Evolutionary conservation across 2,888 invertebrate genomes (phyloP).

Genomic region (Synanthedon vespiformis): DNA sequence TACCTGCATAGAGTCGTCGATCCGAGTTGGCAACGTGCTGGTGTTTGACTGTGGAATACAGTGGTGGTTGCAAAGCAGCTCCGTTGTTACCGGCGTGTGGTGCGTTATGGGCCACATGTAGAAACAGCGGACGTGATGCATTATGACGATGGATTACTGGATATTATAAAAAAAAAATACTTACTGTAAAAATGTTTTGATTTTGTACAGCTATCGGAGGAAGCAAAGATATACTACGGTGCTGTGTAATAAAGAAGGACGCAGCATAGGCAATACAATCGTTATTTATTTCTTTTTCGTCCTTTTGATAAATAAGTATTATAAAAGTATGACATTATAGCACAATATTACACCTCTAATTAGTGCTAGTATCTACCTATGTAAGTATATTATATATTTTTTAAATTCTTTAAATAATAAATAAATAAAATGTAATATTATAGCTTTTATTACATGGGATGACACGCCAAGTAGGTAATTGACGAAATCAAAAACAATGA

Average conservation of each 20-base stretch:
- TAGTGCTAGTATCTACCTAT: too few relatives aligned
- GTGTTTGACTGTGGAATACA: conserved; percentile 74
- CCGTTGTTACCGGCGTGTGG: conserved; percentile 84
- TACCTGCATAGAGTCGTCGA: conserved; percentile 82
- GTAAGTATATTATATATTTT: too few relatives aligned
- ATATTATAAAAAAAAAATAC: conserved; percentile 1
- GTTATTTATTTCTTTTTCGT: too few relatives aligned
- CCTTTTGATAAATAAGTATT: too few relatives aligned
- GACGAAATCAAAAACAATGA: too few relatives aligned
- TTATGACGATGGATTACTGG: conserved; percentile 74
- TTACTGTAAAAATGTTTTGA: background rate
- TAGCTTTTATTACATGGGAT: too few relatives aligned
- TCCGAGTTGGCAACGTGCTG: conserved; percentile 77
- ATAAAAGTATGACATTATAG: too few relatives aligned
- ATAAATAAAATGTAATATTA: too few relatives aligned
- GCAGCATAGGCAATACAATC: too few relatives aligned
- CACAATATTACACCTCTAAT: too few relatives aligned
- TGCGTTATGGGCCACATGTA: conserved; percentile 85
- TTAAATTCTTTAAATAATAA: too few relatives aligned
- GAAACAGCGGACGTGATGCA: conserved; percentile 76
- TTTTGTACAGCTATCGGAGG: background rate
- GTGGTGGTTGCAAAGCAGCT: conserved; percentile 79
- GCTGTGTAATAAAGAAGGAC: background rate
- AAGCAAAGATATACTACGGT: background rate
- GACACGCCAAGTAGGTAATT: too few relatives aligned